Evolutionary conservation across 35 echinoderm and acorn worm species (phyloP).

Genomic region (Heliocidaris erythrogramma): DNA sequence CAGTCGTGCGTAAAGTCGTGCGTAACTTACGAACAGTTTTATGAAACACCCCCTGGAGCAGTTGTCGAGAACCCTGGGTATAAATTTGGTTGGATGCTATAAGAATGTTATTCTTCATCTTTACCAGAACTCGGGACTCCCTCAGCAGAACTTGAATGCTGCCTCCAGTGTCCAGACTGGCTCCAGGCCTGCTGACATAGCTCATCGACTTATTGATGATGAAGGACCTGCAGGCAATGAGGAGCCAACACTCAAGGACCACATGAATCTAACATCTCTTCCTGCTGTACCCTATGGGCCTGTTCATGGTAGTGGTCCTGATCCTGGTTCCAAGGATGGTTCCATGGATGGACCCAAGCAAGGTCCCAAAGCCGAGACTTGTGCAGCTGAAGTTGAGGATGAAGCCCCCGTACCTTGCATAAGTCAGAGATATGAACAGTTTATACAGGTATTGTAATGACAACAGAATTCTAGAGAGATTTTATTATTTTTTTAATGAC

Average conservation of each 20-base stretch:
- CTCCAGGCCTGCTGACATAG: background rate
- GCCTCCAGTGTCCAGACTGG: background rate
- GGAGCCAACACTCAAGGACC: background rate
- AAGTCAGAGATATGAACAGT: background rate
- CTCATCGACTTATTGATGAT: background rate
- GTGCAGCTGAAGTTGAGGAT: background rate
- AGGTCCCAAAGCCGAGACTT: background rate
- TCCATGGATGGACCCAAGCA: background rate
- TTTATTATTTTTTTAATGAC: no score
- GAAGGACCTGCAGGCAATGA: background rate
- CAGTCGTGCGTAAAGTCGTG: no score
- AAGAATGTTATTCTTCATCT: no score
- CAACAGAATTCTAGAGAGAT: no score
- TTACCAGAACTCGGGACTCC: background rate
- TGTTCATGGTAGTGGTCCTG: background rate
- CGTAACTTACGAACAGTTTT: no score
- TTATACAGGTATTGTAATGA: background rate
- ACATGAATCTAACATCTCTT: background rate
- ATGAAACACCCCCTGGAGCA: no score
- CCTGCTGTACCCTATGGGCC: background rate
- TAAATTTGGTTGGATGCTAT: no score
- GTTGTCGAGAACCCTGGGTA: no score
- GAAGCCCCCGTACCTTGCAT: background rate
- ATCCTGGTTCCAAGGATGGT: background rate
- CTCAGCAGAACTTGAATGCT: background rate